Conservation (phyloP, 2,797 vertebrate species). For the Tokudaia tokunoshimensis region DNA sequence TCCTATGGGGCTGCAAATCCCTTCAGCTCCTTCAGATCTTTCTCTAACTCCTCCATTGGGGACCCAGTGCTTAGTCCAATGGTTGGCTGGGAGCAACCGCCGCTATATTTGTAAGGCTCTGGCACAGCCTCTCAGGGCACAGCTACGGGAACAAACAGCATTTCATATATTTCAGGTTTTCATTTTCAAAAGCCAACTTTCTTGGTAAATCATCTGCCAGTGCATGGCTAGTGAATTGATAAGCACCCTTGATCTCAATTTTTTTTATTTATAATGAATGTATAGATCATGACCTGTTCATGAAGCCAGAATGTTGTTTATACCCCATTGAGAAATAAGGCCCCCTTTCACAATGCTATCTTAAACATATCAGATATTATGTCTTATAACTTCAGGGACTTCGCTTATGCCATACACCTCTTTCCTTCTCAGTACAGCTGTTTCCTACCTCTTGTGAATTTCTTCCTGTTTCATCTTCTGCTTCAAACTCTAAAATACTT, state of each 20-base stretch:
- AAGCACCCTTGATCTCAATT: not conserved
- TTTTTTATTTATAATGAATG: not conserved
- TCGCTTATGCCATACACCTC: not conserved
- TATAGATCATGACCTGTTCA: not conserved
- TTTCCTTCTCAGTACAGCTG: not conserved
- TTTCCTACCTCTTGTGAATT: not conserved
- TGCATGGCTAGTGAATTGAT: not conserved
- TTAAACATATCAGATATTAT: not conserved
- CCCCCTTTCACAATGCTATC: not conserved
- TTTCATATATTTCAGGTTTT: slow-evolving; percentile 31
- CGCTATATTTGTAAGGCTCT: no score
- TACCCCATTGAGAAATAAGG: not conserved
- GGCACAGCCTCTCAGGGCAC: no score
- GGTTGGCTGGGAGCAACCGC: no score
- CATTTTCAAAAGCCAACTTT: not conserved
- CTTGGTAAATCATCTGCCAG: not conserved
- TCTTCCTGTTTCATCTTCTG: slow-evolving; percentile 17
- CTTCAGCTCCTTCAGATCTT: no score
- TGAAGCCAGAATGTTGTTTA: not conserved
- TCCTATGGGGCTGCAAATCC: no score
- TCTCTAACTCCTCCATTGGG: no score
- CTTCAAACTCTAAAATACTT: not conserved
- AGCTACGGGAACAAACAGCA: not conserved
- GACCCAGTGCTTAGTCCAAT: no score
- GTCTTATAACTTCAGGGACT: not conserved